A percentile compares a stretch with the other conserved stretches of the same genome.
Conservation (phyloP, 2,888 invertebrate genomes). For the Conomelus anceps region DNA sequence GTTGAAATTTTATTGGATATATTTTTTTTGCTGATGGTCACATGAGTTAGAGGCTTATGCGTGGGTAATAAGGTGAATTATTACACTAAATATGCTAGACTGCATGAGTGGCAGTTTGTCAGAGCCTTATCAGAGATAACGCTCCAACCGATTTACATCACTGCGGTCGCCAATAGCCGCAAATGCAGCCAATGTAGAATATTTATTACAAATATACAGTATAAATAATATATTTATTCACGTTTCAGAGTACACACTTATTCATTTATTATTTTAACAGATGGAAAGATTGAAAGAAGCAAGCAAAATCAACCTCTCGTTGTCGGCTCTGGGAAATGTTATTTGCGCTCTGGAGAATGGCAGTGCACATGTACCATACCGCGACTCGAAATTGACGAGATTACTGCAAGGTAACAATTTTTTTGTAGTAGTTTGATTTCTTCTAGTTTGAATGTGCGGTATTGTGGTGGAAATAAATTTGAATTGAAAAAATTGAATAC, state of each 20-base stretch:
- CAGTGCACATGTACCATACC: conserved; percentile 91
- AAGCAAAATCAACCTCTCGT: conserved; percentile 92
- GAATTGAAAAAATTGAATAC: no score
- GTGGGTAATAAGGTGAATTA: no score
- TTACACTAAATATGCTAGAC: no score
- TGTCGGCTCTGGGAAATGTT: conserved; percentile 96
- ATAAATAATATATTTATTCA: not conserved
- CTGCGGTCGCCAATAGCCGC: no score
- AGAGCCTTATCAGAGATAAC: no score
- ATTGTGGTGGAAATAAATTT: not conserved
- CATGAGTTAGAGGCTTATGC: no score
- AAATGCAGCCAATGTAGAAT: no score
- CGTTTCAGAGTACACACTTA: not conserved
- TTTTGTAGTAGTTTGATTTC: not conserved
- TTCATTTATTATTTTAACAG: not conserved
- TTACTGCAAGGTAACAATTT: conserved; percentile 58
- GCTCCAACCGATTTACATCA: no score
- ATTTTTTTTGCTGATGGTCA: no score
- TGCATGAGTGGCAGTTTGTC: no score
- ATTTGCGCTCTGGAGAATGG: conserved; percentile 93
- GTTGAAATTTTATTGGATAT: no score
- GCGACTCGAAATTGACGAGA: conserved; percentile 94
- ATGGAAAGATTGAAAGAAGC: conserved; percentile 92
- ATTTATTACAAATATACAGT: not conserved
- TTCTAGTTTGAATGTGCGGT: not conserved